Evolutionary conservation across 2,888 invertebrate genomes (phyloP).

Genomic region (Morpho deidamia): DNA sequence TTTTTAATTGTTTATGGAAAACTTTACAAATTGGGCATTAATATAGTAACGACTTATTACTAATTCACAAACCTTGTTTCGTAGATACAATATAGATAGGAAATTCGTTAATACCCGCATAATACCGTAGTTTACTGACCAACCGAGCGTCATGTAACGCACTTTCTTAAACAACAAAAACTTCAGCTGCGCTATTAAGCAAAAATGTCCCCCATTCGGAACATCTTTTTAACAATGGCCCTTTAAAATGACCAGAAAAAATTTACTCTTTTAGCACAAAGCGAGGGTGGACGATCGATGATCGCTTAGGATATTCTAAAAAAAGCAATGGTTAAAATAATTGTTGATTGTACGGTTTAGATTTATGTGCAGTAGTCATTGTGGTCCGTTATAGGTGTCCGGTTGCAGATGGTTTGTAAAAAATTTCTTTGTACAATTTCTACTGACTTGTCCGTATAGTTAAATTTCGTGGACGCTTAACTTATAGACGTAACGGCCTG

Average conservation of each 20-base stretch:
- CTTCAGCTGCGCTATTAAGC: slow-evolving; percentile 67
- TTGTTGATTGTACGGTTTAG: slow-evolving; percentile 67
- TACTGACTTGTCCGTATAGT: no score
- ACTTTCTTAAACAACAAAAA: slow-evolving; percentile 20
- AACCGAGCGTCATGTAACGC: slow-evolving; percentile 15
- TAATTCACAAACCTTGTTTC: no score
- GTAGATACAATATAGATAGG: not conserved
- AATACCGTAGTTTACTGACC: slow-evolving; percentile 15
- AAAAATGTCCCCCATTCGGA: slow-evolving; percentile 59
- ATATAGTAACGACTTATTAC: no score
- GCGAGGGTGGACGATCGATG: slow-evolving; percentile 74
- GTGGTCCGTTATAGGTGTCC: slow-evolving; percentile 66
- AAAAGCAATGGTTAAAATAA: slow-evolving; percentile 63
- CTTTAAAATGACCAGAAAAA: slow-evolving; percentile 71
- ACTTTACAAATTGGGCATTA: no score
- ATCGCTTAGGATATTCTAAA: slow-evolving; percentile 35
- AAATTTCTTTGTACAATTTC: slow-evolving; percentile 31
- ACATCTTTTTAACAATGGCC: slow-evolving; percentile 68
- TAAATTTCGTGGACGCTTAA: no score
- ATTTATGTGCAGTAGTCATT: slow-evolving; percentile 72
- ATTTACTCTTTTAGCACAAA: slow-evolving; percentile 64
- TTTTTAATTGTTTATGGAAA: no score
- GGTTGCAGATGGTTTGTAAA: slow-evolving; percentile 65
- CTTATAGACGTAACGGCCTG: no score
- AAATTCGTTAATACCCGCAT: slow-evolving; percentile 12